phyloP scores from a whole-genome alignment of 2,797 vertebrate genomes.

The Garrulus glandarius region DNA sequence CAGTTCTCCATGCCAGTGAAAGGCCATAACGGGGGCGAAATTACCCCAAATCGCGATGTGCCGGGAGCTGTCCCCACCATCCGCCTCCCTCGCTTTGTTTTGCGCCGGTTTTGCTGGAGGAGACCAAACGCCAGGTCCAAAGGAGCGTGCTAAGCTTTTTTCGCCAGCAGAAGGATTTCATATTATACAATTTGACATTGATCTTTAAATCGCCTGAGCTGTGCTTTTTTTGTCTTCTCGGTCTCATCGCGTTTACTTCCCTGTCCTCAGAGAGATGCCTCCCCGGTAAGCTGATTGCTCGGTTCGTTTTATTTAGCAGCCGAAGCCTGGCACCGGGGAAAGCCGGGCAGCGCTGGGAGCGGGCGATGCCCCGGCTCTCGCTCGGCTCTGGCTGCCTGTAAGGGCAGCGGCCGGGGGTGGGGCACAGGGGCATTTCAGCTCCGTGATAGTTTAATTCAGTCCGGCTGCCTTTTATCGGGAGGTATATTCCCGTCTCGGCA shows the following conservation, averaged over 20 bases:
- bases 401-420: background rate
- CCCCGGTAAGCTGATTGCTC: conserved; percentile 57
- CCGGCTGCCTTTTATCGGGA: background rate
- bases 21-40: background rate
- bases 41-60: background rate
- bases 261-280: conserved; percentile 37
- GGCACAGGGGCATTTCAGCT: background rate
- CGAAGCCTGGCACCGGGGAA: background rate
- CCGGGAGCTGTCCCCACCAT: background rate
- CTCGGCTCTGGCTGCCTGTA: background rate
- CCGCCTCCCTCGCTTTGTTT: background rate
- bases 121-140: conserved; percentile 43
- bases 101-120: background rate
- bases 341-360: background rate
- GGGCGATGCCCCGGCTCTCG: background rate
- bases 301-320: conserved; percentile 9
- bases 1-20: background rate
- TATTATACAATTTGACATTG: conserved; percentile 74
- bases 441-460: background rate
- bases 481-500: background rate
- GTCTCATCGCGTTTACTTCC: conserved; percentile 43
- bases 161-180: conserved; percentile 57
- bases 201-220: conserved; percentile 77
- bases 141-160: conserved; percentile 51
- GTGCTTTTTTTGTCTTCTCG: conserved; percentile 62